These are phyloP conservation scores for Petaurus breviceps DNA, from an alignment of 2,113 vertebrate genomes.

Conservation along the genomic window DNA sequence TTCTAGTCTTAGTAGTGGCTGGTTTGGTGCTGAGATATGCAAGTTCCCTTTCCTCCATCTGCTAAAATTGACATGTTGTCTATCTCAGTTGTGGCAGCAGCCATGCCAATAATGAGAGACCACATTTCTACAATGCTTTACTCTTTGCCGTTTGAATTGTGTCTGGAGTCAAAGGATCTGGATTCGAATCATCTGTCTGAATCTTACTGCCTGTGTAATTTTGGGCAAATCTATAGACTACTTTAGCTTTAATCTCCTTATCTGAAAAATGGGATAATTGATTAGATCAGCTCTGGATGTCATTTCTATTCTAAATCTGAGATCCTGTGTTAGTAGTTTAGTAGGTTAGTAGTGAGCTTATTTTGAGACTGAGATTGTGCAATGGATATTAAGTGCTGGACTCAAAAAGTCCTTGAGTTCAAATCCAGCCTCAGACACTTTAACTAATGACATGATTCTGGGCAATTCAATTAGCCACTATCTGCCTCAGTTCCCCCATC, in stretches of 20 bases:
- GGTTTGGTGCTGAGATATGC: neutral
- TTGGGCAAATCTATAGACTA: neutral
- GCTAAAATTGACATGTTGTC: neutral
- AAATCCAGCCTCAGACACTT: neutral
- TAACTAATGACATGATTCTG: neutral
- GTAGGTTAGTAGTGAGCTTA: neutral
- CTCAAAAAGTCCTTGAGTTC: neutral
- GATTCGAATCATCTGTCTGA: neutral
- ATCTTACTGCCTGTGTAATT: neutral
- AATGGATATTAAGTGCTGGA: neutral
- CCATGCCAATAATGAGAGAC: neutral
- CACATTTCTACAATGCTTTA: neutral
- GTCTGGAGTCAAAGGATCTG: neutral
- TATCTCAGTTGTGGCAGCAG: neutral
- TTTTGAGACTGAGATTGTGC: neutral
- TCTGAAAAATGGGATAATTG: neutral
- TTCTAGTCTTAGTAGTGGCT: neutral
- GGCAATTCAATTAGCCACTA: neutral
- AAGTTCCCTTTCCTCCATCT: neutral
- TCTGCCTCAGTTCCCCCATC: neutral
- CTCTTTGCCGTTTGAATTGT: neutral
- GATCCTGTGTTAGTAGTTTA: neutral
- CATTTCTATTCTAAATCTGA: neutral
- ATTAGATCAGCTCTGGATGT: neutral
- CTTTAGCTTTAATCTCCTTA: neutral